A percentile compares a stretch with the other conserved stretches of the same genome.
Conservation (phyloP, 2,113 vertebrate species). For the Lampris incognitus region DNA sequence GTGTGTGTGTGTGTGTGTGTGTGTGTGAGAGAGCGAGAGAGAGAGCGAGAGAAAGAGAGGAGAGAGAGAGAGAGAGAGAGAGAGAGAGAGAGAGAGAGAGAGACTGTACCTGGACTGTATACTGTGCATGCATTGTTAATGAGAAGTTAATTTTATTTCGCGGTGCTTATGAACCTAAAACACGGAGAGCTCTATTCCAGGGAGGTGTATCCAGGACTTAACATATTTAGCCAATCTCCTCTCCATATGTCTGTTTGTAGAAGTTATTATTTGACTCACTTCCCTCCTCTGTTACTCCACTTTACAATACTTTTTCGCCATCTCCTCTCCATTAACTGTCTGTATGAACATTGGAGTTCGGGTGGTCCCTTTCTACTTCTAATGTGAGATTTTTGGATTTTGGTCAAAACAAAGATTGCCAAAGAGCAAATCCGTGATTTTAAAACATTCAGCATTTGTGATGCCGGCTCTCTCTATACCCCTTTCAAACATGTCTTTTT, state of each 20-base stretch:
- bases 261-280: not conserved
- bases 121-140: not conserved
- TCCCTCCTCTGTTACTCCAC: not conserved
- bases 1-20: not conserved
- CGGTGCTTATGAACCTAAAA: slow-evolving; percentile 47
- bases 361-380: no score
- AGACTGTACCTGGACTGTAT: not conserved
- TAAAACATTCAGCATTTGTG: no score
- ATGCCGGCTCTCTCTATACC: no score
- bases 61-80: no score
- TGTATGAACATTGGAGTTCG: no score
- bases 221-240: slow-evolving; percentile 12
- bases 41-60: no score
- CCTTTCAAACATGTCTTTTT: no score
- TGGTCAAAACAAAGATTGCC: no score
- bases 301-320: not conserved
- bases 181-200: slow-evolving; percentile 8
- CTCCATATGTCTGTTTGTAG: not conserved
- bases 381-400: no score
- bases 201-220: slow-evolving; percentile 24
- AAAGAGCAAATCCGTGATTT: no score
- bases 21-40: not conserved
- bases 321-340: no score
- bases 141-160: slow-evolving; percentile 26
- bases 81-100: no score